Evolutionary conservation across 2,797 vertebrate species (phyloP), one percentile per base, ranked within the genome.

Genomic region (Holocentrus rufus): DNA sequence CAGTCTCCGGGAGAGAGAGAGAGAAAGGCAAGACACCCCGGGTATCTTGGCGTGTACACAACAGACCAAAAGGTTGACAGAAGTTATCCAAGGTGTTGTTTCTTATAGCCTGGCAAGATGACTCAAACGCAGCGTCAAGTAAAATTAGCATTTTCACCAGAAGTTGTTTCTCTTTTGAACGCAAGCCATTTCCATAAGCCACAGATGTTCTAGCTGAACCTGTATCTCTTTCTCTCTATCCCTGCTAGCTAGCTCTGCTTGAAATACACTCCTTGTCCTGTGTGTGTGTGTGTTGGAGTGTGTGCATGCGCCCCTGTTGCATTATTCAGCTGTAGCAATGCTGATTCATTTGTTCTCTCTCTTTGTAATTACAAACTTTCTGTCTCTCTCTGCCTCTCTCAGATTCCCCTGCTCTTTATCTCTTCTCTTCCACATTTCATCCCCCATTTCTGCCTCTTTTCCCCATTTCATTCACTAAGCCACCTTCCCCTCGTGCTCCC

Each of bases 311-410:
- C 36, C 44, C 17, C 63, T 52, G 53, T 34, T 91, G 83, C 84
- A 88, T 90, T 90, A 90, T 91, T 90, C 85, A 88, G 11, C 74
- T 44, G 66, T 14, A 63, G 75, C 76, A 27, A 60, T 82, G 86
- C 88, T 76, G 87, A 89, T 88, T 90, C 89, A 85, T 88, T 92
- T 91, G 81, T 87, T 87, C 72, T 72, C 27, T 68, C 47, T 56
- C 77, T 86, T 83, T 81, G 79, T 89, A 87, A 90, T 92, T 89
- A 90, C 82, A 87, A 91, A 89, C 81, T 81, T 52, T 57, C 68
- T 77, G 59, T 69, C 76, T 70, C 50, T 55, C 7, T 27, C 30
- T 57, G 30, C 1, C 39, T 72, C 57, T 69, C 66, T 75, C 70
- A 65, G 54, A 70, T 71, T 69, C 13, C 14, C 34, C 18, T 53